Percentiles rank a stretch among this genome's conserved stretches.
These are phyloP conservation scores for Hyles vespertilio DNA, from an alignment of 1,140 invertebrate genomes.

Conservation along the genomic window DNA sequence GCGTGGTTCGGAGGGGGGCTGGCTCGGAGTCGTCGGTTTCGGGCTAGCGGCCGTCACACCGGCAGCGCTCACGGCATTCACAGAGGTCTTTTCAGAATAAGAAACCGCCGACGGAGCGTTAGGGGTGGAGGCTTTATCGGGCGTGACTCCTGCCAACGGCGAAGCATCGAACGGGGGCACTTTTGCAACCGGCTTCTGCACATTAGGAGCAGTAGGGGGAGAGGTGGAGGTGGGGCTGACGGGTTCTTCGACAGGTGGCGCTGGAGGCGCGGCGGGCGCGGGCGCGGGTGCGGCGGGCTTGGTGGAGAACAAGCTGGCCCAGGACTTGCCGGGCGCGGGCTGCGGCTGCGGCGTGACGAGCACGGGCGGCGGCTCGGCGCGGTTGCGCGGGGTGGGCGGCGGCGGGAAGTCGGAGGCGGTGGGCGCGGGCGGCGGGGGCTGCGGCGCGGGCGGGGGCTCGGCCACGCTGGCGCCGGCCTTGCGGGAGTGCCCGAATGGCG, in stretches of 20 bases:
- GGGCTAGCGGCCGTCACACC: constrained; percentile 29
- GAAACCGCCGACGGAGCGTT: constrained; percentile 41
- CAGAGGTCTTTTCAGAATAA: constrained; percentile 70
- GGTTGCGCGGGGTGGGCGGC: constrained; percentile 64
- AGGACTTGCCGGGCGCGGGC: constrained; percentile 64
- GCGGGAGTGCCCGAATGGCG: constrained; percentile 65
- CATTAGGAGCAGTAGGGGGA: constrained; percentile 38
- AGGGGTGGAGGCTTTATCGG: constrained; percentile 40
- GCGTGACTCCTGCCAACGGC: constrained; percentile 42
- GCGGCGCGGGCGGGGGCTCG: constrained; percentile 50
- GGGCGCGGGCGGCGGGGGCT: constrained; percentile 61
- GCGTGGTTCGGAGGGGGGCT: constrained; percentile 39
- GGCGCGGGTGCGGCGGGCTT: constrained; percentile 36
- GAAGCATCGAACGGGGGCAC: constrained; percentile 77
- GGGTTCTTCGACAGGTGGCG: constrained; percentile 39
- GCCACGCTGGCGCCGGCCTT: constrained; percentile 42
- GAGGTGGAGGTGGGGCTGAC: constrained; percentile 46
- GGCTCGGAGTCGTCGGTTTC: constrained; percentile 46
- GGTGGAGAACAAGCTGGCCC: constrained; percentile 70
- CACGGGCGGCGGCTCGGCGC: constrained; percentile 46
- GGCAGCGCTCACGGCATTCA: constrained; percentile 53
- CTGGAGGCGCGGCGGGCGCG: constrained; percentile 23
- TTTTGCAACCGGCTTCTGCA: constrained; percentile 77
- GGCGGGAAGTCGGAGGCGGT: constrained; percentile 72
- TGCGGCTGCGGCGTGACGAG: constrained; percentile 49